Evolutionary conservation across 2,113 vertebrate species (phyloP), one percentile per base, ranked within the genome.

Genomic region (Alaudala cheleensis): DNA sequence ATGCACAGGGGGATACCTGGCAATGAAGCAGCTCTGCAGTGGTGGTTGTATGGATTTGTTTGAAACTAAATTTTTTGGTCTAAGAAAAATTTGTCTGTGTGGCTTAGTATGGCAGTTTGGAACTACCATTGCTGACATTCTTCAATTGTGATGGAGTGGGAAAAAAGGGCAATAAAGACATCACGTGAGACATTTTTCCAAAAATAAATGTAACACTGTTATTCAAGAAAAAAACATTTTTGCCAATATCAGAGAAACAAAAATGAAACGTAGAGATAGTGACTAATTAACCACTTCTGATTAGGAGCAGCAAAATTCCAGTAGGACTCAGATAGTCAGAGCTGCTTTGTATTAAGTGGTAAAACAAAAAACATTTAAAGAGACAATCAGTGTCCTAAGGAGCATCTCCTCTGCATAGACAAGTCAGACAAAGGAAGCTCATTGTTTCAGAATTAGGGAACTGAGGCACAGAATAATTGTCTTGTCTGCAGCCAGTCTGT

Each of bases 381-480:
- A 94, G 57, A 20, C n/a, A 28, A 24, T 64, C 80, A 18, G 34
- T 78, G 34, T 47, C 56, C 47, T 51, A 78, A 93, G 88, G 47
- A 90, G 19, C 54, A 79, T 81, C 89, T 91, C 74, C 39, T 82
- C 74, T 70, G 66, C 71, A 20, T 15, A 83, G 85, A 62, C 60
- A 88, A 86, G 85, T 39, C 77, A 89, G 73, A 95, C 72, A 91
- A 92, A 95, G 61, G 65, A 81, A 64, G 74, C 76, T 79, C 34
- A 88, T 90, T 95, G 71, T 80, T 95, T 92, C 39, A 66, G 86
- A 96, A 91, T 91, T 92, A 92, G 85, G 95, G 81, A 96, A 94
- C 71, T 73, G 90, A 96, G 85, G 92, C 79, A 81, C 79, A 83
- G 66, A 81, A 67, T 86, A 90, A 96, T 86, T 77, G 85, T 71